Percentiles rank a stretch among this genome's conserved stretches.
Conservation (phyloP, 2,797 vertebrate genomes). For the Molossus alvarezi region DNA sequence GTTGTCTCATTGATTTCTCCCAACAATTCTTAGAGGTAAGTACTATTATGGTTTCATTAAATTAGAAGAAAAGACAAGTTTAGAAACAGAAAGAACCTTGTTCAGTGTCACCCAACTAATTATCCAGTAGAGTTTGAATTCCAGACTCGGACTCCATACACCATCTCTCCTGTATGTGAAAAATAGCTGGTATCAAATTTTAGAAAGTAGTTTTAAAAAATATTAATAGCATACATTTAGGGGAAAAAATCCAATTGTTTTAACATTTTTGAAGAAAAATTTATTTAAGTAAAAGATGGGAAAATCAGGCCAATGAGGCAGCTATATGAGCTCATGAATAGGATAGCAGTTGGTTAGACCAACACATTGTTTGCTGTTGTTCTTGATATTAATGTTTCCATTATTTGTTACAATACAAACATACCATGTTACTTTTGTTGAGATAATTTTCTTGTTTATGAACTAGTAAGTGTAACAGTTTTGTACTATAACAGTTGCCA, state of each 20-base stretch:
- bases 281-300: conserved; percentile 42
- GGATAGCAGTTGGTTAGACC: background rate
- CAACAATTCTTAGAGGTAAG: conserved; percentile 9
- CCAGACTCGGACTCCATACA: background rate
- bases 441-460: conserved; percentile 29
- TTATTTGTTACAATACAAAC: conserved; percentile 23
- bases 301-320: conserved; percentile 4
- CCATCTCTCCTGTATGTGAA: background rate
- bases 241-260: conserved; percentile 31
- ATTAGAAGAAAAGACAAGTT: conserved; percentile 58
- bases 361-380: conserved; percentile 23
- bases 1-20: conserved; percentile 64
- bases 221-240: conserved; percentile 38
- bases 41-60: conserved; percentile 21
- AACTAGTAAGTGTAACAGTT: background rate
- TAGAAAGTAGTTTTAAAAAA: conserved; percentile 51
- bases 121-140: conserved; percentile 34
- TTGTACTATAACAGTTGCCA: background rate
- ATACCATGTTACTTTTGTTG: background rate
- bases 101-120: conserved; percentile 38
- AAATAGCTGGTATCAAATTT: conserved; percentile 28
- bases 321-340: background rate
- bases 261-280: conserved; percentile 52
- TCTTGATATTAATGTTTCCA: conserved; percentile 16
- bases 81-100: conserved; percentile 47